These are phyloP conservation scores for Nemurella pictetii DNA, from an alignment of 2,888 invertebrate species.

Conservation along the genomic window DNA sequence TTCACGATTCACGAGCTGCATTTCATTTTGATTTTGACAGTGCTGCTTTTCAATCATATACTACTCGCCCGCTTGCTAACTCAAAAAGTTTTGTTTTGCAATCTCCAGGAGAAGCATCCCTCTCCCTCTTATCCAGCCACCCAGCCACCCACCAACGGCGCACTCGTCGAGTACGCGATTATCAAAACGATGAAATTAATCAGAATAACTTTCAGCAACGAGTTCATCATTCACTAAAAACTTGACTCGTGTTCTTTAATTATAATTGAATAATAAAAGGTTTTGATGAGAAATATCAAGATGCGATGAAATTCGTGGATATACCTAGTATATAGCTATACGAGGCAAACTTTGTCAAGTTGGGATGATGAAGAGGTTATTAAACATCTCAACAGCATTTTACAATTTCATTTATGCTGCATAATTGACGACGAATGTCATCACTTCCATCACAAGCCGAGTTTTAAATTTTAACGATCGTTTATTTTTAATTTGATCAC, in stretches of 20 bases:
- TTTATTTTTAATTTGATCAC: neutral
- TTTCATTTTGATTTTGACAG: neutral
- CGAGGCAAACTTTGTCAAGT: conserved; percentile 8
- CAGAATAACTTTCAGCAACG: conserved; percentile 18
- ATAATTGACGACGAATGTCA: neutral
- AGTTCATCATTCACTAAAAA: conserved; percentile 11
- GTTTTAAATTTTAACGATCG: neutral
- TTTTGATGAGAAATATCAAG: conserved; percentile 37
- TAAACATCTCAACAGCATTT: neutral
- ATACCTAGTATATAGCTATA: neutral
- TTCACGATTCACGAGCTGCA: neutral
- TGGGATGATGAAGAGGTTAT: conserved; percentile 19
- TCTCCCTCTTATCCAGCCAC: neutral
- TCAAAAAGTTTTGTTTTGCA: neutral
- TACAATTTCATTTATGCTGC: neutral
- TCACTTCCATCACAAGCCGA: neutral
- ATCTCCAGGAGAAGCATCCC: neutral
- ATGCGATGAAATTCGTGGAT: neutral
- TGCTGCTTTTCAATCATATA: neutral
- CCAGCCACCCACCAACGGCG: neutral
- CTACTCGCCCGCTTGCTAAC: neutral
- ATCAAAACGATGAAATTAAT: conserved; percentile 14
- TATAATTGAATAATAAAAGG: conserved; percentile 36
- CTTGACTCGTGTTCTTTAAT: conserved; percentile 30
- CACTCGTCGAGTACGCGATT: neutral